Evolutionary conservation across 2,888 invertebrate species (phyloP), one percentile per base, ranked within the genome.

Genomic region (Adela reaumurella): DNA sequence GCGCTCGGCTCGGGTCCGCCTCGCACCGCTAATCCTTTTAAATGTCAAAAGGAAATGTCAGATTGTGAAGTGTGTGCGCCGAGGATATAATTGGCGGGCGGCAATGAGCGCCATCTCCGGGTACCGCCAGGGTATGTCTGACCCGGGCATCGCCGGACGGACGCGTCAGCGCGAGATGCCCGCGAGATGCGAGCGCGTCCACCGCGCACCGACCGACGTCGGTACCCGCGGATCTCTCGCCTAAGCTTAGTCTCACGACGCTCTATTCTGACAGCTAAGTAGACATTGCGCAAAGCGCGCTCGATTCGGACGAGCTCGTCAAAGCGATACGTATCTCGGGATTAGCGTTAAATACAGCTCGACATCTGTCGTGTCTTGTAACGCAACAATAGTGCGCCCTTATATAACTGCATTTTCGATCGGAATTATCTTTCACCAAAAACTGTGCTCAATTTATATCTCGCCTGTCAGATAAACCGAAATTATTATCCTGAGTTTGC

Each of bases 21-120:
- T 65, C 67, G 71, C 68, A 76, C 70, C 72, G 70, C 70, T 77
- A 76, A 78, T 77, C 78, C 77, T 70, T 73, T 78, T 73, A 70
- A 74, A 78, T 73, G 77, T 76, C 78, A 71, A 74, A 70, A 77
- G 79, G 78, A 80, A 78, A 80, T 70, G 79, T 80, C 79, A 71
- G 79, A 77, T 79, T 74, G 77, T 71, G 73, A 73, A 65, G 67
- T 68, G 67, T 70, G 72, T 68, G 70, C 67, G 61, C 35, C 35
- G 35, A 35, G 35, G 35, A 35, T 35, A 35, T 35, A 35, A 35
- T 35, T 35, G 35, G 35, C 35, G n/a, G 35, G 35, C 35, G 35
- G 35, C 6, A 4, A 35, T 3, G 35, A 35, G 35, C 11, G 35
- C 14, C 35, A 11, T 14, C 35, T 35, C 35, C 4, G 24, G 24